Percentiles rank a stretch among this genome's conserved stretches.
Evolutionary conservation across 2,113 vertebrate species (phyloP).

Genomic region (Phrynosoma blainvillii): DNA sequence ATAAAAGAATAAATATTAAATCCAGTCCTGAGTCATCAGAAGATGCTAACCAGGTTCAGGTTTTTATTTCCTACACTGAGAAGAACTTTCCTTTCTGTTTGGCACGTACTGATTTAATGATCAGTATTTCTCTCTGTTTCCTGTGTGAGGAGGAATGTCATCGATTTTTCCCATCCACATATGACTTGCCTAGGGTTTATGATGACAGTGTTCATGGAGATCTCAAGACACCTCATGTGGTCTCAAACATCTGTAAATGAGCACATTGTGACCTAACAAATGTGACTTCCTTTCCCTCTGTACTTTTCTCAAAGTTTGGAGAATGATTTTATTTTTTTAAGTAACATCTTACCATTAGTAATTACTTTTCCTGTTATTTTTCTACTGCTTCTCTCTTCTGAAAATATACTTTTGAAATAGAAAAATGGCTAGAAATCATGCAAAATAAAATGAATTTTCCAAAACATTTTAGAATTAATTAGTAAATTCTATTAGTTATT

Average conservation of each 20-base stretch:
- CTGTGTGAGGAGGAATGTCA: background rate
- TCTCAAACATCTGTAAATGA: background rate
- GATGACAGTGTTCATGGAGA: background rate
- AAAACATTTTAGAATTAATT: too few species aligned
- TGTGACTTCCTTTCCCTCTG: too few species aligned
- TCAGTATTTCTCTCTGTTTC: background rate
- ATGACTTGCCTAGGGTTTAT: background rate
- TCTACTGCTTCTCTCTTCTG: too few species aligned
- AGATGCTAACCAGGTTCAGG: background rate
- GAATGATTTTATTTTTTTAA: too few species aligned
- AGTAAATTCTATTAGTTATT: background rate
- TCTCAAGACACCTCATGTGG: background rate
- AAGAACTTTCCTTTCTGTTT: background rate
- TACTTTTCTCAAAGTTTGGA: too few species aligned
- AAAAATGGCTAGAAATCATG: too few species aligned
- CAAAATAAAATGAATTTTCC: too few species aligned
- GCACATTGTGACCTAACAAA: too few species aligned
- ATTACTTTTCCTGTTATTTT: too few species aligned
- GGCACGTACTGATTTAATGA: background rate
- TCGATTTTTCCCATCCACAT: background rate
- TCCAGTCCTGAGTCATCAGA: background rate
- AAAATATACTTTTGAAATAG: too few species aligned
- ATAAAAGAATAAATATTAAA: background rate
- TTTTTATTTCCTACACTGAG: background rate
- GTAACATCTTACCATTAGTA: too few species aligned